A percentile compares a stretch with the other conserved stretches of the same genome.
These are phyloP conservation scores for Clostera curtula DNA, from an alignment of 2,888 invertebrate species.

Conservation along the genomic window DNA sequence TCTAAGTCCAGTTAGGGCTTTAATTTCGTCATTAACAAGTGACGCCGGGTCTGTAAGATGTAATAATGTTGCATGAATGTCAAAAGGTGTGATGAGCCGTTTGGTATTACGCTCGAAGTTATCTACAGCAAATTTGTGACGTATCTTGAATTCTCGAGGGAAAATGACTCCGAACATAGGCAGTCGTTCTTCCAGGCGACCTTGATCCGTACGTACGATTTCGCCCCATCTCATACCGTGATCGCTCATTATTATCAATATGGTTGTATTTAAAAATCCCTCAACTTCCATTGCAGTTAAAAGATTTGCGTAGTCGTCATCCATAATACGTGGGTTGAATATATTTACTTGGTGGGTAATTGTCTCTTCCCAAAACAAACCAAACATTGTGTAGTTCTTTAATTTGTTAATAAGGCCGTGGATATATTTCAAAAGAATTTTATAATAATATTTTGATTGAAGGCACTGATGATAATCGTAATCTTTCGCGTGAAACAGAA, in stretches of 20 bases:
- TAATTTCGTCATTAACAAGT: slow-evolving; percentile 25
- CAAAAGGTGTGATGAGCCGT: slow-evolving; percentile 82
- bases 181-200: slow-evolving; percentile 87
- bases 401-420: slow-evolving; percentile 75
- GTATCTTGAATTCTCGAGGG: slow-evolving; percentile 79
- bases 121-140: slow-evolving; percentile 72
- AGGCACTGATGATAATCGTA: slow-evolving; percentile 79
- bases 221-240: slow-evolving; percentile 91
- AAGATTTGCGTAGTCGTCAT: slow-evolving; percentile 74
- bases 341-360: slow-evolving; percentile 84
- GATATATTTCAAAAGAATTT: slow-evolving; percentile 80
- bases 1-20: slow-evolving; percentile 29
- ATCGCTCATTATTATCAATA: slow-evolving; percentile 86
- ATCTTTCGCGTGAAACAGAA: slow-evolving; percentile 75
- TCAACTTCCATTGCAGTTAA: slow-evolving; percentile 62
- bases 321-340: slow-evolving; percentile 82
- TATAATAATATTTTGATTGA: slow-evolving; percentile 77
- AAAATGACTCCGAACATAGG: slow-evolving; percentile 83
- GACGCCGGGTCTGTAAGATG: slow-evolving; percentile 74
- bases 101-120: slow-evolving; percentile 78
- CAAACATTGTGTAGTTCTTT: slow-evolving; percentile 77
- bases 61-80: slow-evolving; percentile 83
- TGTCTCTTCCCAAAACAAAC: slow-evolving; percentile 87
- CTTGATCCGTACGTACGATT: slow-evolving; percentile 85
- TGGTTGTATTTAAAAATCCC: slow-evolving; percentile 76